These are phyloP conservation scores for Rhadina sibilatrix DNA, from an alignment of 2,113 vertebrate genomes.

Conservation along the genomic window DNA sequence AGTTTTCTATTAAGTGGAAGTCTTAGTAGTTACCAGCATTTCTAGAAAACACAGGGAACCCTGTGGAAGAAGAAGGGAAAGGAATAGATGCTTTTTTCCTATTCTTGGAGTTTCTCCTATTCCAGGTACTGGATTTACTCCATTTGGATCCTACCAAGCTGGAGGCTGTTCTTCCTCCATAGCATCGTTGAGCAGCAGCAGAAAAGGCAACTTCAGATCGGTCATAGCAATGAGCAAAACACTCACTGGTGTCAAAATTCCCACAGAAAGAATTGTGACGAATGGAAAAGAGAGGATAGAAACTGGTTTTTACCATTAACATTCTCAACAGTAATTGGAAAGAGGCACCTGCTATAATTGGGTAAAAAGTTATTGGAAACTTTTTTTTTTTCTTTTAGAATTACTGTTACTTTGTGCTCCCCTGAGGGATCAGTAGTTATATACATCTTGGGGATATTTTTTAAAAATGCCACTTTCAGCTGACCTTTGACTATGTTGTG, in stretches of 20 bases:
- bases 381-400: conserved; percentile 1
- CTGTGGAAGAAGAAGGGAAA: not conserved
- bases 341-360: not conserved
- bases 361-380: conserved; percentile 16
- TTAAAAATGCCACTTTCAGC: not conserved
- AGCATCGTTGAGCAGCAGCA: conserved; percentile 31
- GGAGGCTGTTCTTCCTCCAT: not conserved
- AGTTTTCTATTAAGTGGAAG: conserved; percentile 16
- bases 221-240: conserved; percentile 61
- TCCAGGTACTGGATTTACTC: conserved; percentile 63
- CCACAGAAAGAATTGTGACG: conserved; percentile 57
- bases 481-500: not conserved
- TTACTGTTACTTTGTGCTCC: not conserved
- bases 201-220: conserved; percentile 60
- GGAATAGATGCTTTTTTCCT: not conserved
- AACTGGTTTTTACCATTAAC: conserved; percentile 3
- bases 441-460: not conserved
- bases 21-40: not conserved
- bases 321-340: conserved; percentile 23
- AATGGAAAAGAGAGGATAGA: conserved; percentile 39
- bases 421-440: not conserved
- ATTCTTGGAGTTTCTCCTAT: conserved; percentile 59
- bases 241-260: conserved; percentile 58
- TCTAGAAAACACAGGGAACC: not conserved
- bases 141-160: conserved; percentile 33